phyloP scores from a whole-genome alignment of 1,140 invertebrate genomes.

The Oedothorax gibbosus region DNA sequence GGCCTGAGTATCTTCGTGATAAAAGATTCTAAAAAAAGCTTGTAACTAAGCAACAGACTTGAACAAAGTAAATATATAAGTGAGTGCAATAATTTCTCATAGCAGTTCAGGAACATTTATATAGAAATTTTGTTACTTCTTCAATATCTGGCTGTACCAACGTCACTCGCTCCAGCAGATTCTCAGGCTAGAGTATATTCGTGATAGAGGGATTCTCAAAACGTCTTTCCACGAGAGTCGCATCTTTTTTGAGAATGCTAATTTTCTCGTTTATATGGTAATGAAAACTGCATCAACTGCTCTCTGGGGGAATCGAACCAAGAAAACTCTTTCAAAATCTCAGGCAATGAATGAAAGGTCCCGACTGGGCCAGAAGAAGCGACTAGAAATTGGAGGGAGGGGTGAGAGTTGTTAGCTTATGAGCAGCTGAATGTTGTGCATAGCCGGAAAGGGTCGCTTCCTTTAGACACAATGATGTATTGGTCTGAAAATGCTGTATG shows the following conservation, averaged over 20 bases:
- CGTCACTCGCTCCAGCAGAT: neutral
- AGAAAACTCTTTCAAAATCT: constrained; percentile 42
- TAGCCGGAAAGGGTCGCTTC: constrained; percentile 35
- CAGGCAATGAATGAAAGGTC: constrained; percentile 54
- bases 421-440: constrained; percentile 10
- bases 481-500: too few relatives aligned
- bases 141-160: too few relatives aligned
- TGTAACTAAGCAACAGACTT: too few relatives aligned
- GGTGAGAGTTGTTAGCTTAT: constrained; percentile 34
- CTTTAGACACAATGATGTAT: neutral
- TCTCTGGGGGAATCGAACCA: constrained; percentile 1
- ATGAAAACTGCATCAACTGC: constrained; percentile 48
- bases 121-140: too few relatives aligned
- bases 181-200: neutral
- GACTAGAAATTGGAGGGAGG: constrained; percentile 33
- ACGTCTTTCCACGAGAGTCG: constrained; percentile 48
- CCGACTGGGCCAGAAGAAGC: neutral
- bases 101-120: neutral
- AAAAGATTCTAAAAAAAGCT: too few relatives aligned
- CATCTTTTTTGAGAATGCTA: constrained; percentile 52
- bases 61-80: too few relatives aligned
- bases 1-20: too few relatives aligned
- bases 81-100: neutral
- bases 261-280: constrained; percentile 61
- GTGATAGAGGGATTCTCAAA: constrained; percentile 36